Base-by-base conservation (phyloP, 2,113 vertebrate species). In the zebrafish (Danio rerio) region DNA sequence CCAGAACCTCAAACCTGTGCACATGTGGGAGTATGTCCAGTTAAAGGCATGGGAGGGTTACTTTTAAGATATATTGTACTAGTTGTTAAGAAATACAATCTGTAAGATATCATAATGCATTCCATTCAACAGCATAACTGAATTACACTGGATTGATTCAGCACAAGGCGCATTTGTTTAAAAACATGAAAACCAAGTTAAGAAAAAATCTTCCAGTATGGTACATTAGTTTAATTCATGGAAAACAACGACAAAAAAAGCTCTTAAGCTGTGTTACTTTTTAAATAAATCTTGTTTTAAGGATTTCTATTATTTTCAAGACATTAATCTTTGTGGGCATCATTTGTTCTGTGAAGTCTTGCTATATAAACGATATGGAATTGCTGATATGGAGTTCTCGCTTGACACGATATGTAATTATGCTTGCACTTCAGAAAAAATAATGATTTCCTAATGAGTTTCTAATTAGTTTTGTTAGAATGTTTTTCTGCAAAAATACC, bases 1-100 rank as follows among this genome's bases (percentile, higher is more conserved):
- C 58, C 40, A 82, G 43, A 59, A 70, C 58, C 11, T 21, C 13
- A 0, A 40, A 69, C 55, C 55, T 56, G 78, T 49, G 9, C 16
- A 59, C 52, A 8, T 74, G 81, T 82, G 11, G 81, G 74, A 58
- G 86, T 74, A 72, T 86, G 83, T 86, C 81, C 77, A 76, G 18
- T 52, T 53, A 0, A 47, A 72, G 12, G 5, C 45, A 70, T 47
- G 11, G 42, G n/a, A 65, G 31, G 40, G 62, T 43, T 53, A 31
- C 49, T 53, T 70, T 53, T 72, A 72, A 72, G 21, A 72, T 50
- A 53, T 8, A 53, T 21, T 52, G 20, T 18, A 47, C 42, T n/a
- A 68, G 16, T n/a, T 13, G 31, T 72, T 31, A 31, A 21, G 21
- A 7, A 72, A 16, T 10, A 72, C 7, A 16, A 5, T 16, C 12